phyloP scores from a whole-genome alignment of 2,888 invertebrate species.

The Ceramica pisi region DNA sequence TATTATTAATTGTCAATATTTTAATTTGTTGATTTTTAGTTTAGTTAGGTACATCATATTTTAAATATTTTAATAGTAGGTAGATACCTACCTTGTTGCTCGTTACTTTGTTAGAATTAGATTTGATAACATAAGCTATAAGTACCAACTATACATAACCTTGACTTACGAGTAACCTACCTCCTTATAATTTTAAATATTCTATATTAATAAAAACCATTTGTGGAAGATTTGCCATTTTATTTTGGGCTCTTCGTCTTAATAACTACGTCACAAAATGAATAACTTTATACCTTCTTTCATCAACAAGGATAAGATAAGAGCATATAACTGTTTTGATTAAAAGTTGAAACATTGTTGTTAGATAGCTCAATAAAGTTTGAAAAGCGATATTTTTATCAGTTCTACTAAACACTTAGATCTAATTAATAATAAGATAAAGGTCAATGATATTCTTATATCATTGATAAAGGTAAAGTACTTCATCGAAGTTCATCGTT shows the following conservation, averaged over 20 bases:
- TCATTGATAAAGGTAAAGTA: not conserved
- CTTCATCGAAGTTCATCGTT: no score
- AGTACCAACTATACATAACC: no score
- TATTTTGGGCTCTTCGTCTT: not conserved
- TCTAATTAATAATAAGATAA: not conserved
- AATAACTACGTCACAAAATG: not conserved
- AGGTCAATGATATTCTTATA: no score
- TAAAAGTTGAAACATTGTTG: no score
- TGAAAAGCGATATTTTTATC: not conserved
- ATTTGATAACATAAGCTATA: slow-evolving; percentile 5
- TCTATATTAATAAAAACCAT: not conserved
- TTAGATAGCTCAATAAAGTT: no score
- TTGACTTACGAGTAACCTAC: not conserved
- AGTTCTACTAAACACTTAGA: not conserved
- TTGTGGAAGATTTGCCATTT: not conserved
- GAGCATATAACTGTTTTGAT: no score
- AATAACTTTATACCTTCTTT: not conserved
- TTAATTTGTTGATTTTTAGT: not conserved
- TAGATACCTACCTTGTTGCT: not conserved
- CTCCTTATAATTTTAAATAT: not conserved
- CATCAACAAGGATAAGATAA: not conserved
- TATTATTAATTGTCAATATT: not conserved
- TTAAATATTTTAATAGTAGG: not conserved
- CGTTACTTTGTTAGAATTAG: not conserved
- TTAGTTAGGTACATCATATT: not conserved